Evolutionary conservation across 2,797 vertebrate species (phyloP).

Genomic region (Spondyliosoma cantharus): DNA sequence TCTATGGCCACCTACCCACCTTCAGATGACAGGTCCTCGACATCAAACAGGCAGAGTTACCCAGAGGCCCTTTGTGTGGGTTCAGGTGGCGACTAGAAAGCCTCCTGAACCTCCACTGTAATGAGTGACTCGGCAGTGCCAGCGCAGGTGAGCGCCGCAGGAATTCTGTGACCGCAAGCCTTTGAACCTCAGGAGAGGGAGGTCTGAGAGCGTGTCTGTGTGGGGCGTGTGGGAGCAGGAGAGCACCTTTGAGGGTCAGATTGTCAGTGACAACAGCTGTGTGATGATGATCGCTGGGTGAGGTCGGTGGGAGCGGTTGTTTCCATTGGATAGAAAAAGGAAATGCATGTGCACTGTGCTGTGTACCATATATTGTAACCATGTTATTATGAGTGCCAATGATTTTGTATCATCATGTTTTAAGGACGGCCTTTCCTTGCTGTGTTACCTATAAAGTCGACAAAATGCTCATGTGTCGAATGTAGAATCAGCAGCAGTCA

Average conservation of each 20-base stretch:
- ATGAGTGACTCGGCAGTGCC: conserved; percentile 75
- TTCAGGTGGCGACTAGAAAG: conserved; percentile 74
- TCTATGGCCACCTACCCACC: conserved; percentile 56
- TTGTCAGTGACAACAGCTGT: conserved; percentile 22
- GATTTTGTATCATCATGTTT: background rate
- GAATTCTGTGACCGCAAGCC: conserved; percentile 72
- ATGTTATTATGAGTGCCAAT: background rate
- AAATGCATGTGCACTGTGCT: background rate
- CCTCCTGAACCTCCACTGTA: conserved; percentile 65
- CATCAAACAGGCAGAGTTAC: conserved; percentile 80
- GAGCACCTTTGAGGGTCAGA: conserved; percentile 22
- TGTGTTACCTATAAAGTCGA: background rate
- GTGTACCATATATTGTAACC: background rate
- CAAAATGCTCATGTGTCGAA: background rate
- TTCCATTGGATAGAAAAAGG: conserved; percentile 14
- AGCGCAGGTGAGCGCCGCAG: conserved; percentile 78
- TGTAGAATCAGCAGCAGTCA: background rate
- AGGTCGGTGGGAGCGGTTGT: conserved; percentile 9
- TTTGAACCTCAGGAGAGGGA: conserved; percentile 70
- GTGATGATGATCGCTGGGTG: conserved; percentile 20
- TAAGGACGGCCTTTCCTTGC: background rate
- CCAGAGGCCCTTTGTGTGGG: conserved; percentile 78
- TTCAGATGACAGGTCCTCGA: conserved; percentile 71
- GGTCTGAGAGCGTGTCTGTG: conserved; percentile 8
- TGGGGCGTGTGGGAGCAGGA: background rate